phyloP scores from a whole-genome alignment of 1,140 invertebrate genomes.

The Chironomus striatipennis region DNA sequence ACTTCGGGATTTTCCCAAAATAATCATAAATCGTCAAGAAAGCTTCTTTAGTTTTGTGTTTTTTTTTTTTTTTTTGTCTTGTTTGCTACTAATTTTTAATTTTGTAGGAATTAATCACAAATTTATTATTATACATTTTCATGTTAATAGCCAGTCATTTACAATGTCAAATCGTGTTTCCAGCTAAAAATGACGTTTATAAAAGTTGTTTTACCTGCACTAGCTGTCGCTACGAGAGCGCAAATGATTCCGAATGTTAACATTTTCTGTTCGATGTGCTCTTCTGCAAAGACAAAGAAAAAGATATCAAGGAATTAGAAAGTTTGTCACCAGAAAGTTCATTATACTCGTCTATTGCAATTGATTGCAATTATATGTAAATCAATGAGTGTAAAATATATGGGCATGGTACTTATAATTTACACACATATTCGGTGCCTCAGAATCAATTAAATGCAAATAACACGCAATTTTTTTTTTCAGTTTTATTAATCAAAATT shows the following conservation, averaged over 20 bases:
- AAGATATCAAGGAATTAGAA: not conserved
- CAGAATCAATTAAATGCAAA: no score
- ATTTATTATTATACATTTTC: not conserved
- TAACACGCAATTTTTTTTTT: no score
- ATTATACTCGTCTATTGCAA: not conserved
- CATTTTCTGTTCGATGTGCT: not conserved
- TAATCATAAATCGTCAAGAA: not conserved
- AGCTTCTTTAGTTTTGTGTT: no score
- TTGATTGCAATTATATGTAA: not conserved
- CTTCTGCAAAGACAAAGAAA: constrained; percentile 9
- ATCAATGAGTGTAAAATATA: not conserved
- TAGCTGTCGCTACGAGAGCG: not conserved
- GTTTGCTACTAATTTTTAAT: not conserved
- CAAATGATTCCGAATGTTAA: not conserved
- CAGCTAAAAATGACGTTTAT: not conserved
- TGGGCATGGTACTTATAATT: no score
- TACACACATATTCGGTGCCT: no score
- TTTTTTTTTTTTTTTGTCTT: no score
- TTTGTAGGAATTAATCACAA: not conserved
- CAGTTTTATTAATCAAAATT: no score
- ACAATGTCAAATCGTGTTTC: not conserved
- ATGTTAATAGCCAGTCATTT: not conserved
- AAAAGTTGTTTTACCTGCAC: constrained; percentile 16
- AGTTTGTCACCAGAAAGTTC: not conserved
- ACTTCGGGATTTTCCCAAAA: not conserved